Base-by-base conservation (phyloP, 1,140 invertebrate genomes). In the Phortica variegata region DNA sequence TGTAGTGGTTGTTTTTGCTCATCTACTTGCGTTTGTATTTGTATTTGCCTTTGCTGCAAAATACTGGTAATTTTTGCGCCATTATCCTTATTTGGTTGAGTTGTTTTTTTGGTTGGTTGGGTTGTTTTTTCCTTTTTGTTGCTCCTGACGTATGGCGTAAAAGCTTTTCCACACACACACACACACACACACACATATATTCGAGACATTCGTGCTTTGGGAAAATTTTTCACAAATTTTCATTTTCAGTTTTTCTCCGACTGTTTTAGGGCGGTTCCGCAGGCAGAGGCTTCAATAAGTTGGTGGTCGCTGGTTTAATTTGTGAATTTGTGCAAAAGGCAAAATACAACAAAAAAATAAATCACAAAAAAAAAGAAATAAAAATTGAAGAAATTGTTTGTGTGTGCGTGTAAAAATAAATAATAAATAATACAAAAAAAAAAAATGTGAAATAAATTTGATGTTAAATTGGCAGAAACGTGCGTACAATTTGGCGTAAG, bases 251-350 rank as follows among this genome's bases (percentile, higher is more conserved):
- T 73, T 65, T 73, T 65, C 66, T 70, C 69, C 49, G 62, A 71
- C 71, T 71, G 69, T 73, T 73, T 66, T 73, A 73, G 71, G 71
- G 71, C 71, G 71, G 71, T 73, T 73, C 71, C 71, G 65, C 70
- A 73, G 63, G 54, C 60, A 65, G 57, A 47, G 52, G 61, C 56
- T 55, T 54, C 52, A 48, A 47, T 38, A 39, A 43, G 46, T 37
- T 48, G 19, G 20, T 32, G 23, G 32, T 18, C 31, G 33, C 36
- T 49, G 45, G 26, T 43, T n/a, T n/a, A n/a, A n/a, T n/a, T n/a
- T n/a, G n/a, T n/a, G n/a, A n/a, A n/a, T n/a, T n/a, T n/a, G n/a
- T n/a, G n/a, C n/a, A n/a, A n/a, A n/a, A n/a, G n/a, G n/a, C n/a
- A 65, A 38, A 49, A 55, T 48, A 47, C 43, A 53, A 56, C 39